A percentile compares a stretch with the other conserved stretches of the same genome.
These are phyloP conservation scores for Tetanocera ferruginea DNA, from an alignment of 2,888 invertebrate genomes.

Conservation along the genomic window DNA sequence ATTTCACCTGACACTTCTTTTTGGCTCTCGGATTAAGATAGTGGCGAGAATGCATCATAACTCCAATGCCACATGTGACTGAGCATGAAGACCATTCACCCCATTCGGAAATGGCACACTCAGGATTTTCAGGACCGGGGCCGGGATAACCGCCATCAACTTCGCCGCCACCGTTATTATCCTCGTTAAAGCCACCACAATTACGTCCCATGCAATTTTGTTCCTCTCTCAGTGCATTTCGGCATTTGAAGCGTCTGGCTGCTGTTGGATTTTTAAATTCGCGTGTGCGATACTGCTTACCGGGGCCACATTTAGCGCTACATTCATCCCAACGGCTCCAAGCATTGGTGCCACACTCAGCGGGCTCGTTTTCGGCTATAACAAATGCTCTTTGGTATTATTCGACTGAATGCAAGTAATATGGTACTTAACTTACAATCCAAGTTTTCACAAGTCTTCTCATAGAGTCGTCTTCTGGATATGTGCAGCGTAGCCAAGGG, in stretches of 20 bases:
- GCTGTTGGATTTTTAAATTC: constrained; percentile 64
- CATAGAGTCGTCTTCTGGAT: constrained; percentile 83
- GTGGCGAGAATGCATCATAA: constrained; percentile 79
- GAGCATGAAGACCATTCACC: constrained; percentile 85
- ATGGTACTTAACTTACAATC: constrained; percentile 55
- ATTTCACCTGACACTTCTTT: constrained; percentile 76
- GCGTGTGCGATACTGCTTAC: constrained; percentile 66
- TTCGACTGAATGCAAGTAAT: background rate
- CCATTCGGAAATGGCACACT: constrained; percentile 83
- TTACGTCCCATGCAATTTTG: constrained; percentile 69
- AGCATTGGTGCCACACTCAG: constrained; percentile 64
- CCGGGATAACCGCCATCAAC: constrained; percentile 47
- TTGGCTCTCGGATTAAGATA: constrained; percentile 76
- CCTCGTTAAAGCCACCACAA: constrained; percentile 62
- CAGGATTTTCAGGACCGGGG: constrained; percentile 70
- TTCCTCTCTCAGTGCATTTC: constrained; percentile 61
- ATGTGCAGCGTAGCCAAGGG: constrained; percentile 89
- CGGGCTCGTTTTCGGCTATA: constrained; percentile 67
- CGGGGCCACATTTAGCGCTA: constrained; percentile 71
- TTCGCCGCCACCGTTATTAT: constrained; percentile 50
- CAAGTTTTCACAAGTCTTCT: constrained; percentile 79
- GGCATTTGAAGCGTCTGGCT: constrained; percentile 63
- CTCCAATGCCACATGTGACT: constrained; percentile 78
- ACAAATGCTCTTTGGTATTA: background rate
- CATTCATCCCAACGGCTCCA: constrained; percentile 73